These are phyloP conservation scores for Microvelia longipes DNA, from an alignment of 1,140 invertebrate genomes.

Conservation along the genomic window DNA sequence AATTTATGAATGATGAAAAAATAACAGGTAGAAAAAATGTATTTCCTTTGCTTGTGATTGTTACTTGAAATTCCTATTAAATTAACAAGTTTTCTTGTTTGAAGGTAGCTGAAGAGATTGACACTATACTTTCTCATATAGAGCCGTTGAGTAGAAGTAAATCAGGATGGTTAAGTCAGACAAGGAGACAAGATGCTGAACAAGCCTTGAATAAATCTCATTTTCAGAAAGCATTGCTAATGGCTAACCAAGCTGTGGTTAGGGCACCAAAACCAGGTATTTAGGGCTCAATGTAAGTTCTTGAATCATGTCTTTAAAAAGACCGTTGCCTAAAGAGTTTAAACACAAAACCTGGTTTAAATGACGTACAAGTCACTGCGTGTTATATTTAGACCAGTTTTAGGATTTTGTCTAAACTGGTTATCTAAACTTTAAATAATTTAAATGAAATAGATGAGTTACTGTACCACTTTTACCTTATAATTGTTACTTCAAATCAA, in stretches of 20 bases:
- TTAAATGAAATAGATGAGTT: too few species aligned
- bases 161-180: conserved; percentile 33
- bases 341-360: background rate
- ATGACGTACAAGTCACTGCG: too few species aligned
- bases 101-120: background rate
- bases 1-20: too few species aligned
- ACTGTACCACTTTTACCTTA: too few species aligned
- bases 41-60: too few species aligned
- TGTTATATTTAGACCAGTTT: too few species aligned
- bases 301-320: background rate
- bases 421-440: too few species aligned
- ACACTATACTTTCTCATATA: conserved; percentile 25
- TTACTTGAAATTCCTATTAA: too few species aligned
- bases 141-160: conserved; percentile 40
- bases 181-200: conserved; percentile 34
- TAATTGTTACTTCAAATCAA: too few species aligned
- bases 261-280: conserved; percentile 39
- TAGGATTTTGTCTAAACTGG: too few species aligned
- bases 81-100: too few species aligned
- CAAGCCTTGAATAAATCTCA: conserved; percentile 32
- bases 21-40: too few species aligned
- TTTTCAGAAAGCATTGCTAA: conserved; percentile 36
- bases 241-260: conserved; percentile 45
- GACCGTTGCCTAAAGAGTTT: background rate
- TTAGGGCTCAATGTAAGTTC: background rate